Evolutionary conservation across 2,888 invertebrate genomes (phyloP).

Genomic region (Boloria selene): DNA sequence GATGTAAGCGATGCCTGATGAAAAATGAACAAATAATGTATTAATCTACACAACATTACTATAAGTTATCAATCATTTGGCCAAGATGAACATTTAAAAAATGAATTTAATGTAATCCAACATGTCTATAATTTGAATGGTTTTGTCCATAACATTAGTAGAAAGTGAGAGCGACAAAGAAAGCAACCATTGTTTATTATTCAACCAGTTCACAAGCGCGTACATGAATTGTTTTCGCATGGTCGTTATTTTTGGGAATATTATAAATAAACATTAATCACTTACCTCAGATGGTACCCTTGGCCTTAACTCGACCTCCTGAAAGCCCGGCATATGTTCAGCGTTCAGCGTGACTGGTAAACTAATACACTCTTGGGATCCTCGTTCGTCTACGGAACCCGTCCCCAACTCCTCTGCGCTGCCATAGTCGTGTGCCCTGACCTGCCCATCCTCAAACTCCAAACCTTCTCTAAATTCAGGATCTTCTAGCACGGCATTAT

Average conservation of each 20-base stretch:
- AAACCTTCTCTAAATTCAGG: conserved; percentile 67
- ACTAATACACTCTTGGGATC: conserved; percentile 77
- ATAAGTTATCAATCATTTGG: too few species aligned
- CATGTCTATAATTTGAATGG: not conserved
- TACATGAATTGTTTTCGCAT: not conserved
- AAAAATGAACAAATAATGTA: conserved; percentile 1
- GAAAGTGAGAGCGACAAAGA: conserved; percentile 15
- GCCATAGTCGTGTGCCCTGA: conserved; percentile 64
- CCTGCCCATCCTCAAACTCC: conserved; percentile 68
- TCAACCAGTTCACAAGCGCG: not conserved
- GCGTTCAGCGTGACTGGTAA: conserved; percentile 75
- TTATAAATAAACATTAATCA: conserved; percentile 6
- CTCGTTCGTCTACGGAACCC: conserved; percentile 67
- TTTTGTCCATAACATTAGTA: conserved; percentile 1
- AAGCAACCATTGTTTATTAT: conserved; percentile 19
- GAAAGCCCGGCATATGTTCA: conserved; percentile 76
- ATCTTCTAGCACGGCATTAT: conserved; percentile 78
- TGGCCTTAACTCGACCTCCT: conserved; percentile 74
- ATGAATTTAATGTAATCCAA: too few species aligned
- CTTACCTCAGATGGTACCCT: conserved; percentile 75
- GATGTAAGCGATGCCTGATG: conserved; percentile 63
- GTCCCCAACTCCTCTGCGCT: conserved; percentile 72
- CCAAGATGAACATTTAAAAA: too few species aligned
- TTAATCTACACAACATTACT: not conserved
- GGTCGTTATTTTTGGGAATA: not conserved